phyloP scores from a whole-genome alignment of 2,888 invertebrate species.

The Noctua janthina region DNA sequence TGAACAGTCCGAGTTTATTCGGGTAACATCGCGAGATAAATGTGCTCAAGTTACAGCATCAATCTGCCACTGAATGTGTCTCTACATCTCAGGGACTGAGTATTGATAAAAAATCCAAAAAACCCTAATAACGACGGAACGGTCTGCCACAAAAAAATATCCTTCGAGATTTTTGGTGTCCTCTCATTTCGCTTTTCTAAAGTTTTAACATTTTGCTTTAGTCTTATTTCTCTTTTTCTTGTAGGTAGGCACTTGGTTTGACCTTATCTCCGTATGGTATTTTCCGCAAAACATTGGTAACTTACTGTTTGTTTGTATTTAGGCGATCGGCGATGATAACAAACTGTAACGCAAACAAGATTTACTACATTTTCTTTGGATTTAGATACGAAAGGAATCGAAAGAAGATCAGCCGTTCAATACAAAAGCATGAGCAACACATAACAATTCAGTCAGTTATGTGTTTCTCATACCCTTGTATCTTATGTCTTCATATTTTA shows the following conservation, averaged over 20 bases:
- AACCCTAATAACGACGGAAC: background rate
- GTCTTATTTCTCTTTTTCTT: background rate
- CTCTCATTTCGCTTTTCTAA: background rate
- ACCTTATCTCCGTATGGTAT: background rate
- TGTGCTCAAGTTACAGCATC: conserved; percentile 20
- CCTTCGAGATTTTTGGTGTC: background rate
- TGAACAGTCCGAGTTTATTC: conserved; percentile 22
- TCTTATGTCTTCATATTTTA: background rate
- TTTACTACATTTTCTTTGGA: too few relatives aligned
- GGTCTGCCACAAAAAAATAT: background rate
- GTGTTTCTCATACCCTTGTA: too few relatives aligned
- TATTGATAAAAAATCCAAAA: background rate
- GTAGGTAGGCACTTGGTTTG: background rate
- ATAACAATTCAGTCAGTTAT: too few relatives aligned
- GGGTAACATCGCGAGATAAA: conserved; percentile 27
- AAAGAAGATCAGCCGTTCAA: background rate
- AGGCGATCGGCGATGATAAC: background rate
- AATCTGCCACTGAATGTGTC: background rate
- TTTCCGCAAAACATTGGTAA: background rate
- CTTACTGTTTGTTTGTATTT: background rate
- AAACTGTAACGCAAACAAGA: background rate
- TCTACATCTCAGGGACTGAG: background rate
- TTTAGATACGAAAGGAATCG: background rate
- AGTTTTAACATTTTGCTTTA: too few relatives aligned
- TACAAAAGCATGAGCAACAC: background rate